Evolutionary conservation across 2,888 invertebrate genomes (phyloP), one percentile per base, ranked within the genome.

Genomic region (Linnaemya tessellans): DNA sequence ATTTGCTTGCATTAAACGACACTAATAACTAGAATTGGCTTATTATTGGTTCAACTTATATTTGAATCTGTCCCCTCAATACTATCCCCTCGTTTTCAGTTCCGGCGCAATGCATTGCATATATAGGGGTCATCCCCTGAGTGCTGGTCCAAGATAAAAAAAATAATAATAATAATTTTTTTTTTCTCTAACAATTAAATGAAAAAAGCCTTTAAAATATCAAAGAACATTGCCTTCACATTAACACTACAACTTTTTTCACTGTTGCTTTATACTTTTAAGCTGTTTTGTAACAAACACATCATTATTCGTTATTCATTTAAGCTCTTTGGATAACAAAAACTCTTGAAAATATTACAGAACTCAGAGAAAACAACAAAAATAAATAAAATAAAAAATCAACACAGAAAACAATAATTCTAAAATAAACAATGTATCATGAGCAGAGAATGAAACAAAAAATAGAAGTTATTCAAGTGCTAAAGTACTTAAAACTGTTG

Each of bases 401-500:
- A 84, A 71, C 64, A 74, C 41, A 11, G 54, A 71, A 75, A 70
- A 79, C 43, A 84, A 80, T 81, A 65, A 79, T 84, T 75, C 64
- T 22, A 62, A 80, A 74, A 78, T 74, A 78, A 80, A 86, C 77
- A 86, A 80, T 73, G 75, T 80, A 74, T 70, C 73, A 71, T 49
- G 80, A 68, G 70, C 30, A n/a, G 15, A 54, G 25, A 18, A 58
- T 49, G 56, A 46, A 58, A 35, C 38, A 51, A 64, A 56, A 70
- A 77, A 38, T 43, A 71, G 56, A 79, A 80, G 64, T 79, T 79
- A 49, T 71, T 79, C 82, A 79, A 85, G 82, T 82, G 74, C 74
- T 82, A 79, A 74, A 85, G 81, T 75, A 82, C 79, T 85, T 82
- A 65, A 75, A 79, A 79, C n/a, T 70, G 80, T 80, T 84, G 80